These are phyloP conservation scores for Emydocephalus ijimae DNA, from an alignment of 2,113 vertebrate species.

Conservation along the genomic window DNA sequence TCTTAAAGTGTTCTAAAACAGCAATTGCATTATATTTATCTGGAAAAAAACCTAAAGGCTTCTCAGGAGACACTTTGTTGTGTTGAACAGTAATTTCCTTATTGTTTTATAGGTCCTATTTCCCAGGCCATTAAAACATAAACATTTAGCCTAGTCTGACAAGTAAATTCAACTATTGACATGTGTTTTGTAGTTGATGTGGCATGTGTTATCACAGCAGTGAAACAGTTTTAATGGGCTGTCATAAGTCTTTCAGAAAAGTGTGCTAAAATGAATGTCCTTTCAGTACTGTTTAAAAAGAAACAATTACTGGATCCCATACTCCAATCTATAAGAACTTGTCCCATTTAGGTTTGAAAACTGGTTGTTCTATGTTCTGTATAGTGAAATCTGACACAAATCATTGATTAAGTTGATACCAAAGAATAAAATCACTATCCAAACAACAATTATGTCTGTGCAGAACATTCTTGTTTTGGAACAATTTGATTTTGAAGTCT, in stretches of 20 bases:
- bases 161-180: background rate
- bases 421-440: background rate
- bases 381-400: background rate
- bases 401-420: background rate
- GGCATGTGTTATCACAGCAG: background rate
- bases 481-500: background rate
- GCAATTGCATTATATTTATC: background rate
- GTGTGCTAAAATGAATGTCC: background rate
- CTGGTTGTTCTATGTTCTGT: background rate
- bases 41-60: background rate
- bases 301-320: background rate
- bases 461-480: background rate
- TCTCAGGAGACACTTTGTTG: background rate
- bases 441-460: background rate
- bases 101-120: background rate
- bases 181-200: background rate
- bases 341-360: background rate
- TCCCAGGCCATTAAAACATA: background rate
- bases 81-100: background rate
- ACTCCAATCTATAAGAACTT: background rate
- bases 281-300: background rate
- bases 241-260: background rate
- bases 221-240: background rate
- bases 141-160: background rate
- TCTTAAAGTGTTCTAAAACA: background rate